Conservation (phyloP, 2,797 vertebrate species). For the Microhierax caerulescens region DNA sequence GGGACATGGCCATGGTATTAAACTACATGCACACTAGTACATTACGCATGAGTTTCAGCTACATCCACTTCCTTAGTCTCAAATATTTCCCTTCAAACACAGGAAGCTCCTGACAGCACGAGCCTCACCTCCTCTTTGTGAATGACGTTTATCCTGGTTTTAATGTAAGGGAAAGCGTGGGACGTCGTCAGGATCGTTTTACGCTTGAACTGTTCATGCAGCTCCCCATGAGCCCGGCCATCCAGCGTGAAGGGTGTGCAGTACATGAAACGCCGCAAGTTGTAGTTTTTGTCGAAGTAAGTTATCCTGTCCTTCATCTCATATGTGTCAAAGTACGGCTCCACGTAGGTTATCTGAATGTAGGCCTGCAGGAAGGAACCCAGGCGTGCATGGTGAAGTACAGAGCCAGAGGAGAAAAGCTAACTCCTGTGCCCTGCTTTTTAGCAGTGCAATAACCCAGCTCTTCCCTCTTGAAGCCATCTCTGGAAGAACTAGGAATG, state of each 20-base stretch:
- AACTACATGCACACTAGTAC: accelerated
- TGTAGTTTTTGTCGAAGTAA: conserved; percentile 99
- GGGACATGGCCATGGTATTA: accelerated
- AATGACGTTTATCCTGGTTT: conserved; percentile 97
- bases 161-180: conserved; percentile 98
- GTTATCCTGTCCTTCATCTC: conserved; percentile 99
- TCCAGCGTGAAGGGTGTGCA: conserved; percentile 98
- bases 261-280: conserved; percentile 95
- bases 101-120: neutral
- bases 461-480: neutral
- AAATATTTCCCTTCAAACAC: accelerated
- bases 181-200: conserved; percentile 97
- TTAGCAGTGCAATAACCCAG: neutral
- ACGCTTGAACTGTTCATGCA: conserved; percentile 96
- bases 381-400: neutral
- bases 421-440: neutral
- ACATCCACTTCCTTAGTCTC: neutral
- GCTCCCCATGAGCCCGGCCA: conserved; percentile 92
- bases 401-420: neutral
- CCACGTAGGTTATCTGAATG: conserved; percentile 96
- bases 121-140: conserved; percentile 94
- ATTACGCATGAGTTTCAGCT: neutral
- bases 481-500: neutral
- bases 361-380: conserved; percentile 82
- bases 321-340: conserved; percentile 96